Conservation (phyloP, 2,888 invertebrate species). For the Synergus itoensis region DNA sequence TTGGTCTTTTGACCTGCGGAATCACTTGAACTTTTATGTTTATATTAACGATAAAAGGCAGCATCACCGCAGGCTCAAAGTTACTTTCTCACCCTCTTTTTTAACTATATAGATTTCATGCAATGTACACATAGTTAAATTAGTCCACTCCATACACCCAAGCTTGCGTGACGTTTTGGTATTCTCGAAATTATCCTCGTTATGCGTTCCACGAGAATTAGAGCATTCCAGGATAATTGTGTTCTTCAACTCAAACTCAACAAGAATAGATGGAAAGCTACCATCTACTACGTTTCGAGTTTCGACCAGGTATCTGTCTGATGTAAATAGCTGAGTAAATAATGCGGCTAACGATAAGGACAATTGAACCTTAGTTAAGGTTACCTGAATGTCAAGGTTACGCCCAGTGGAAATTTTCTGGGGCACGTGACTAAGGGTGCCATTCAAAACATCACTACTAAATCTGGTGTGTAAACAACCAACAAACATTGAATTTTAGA, state of each 20-base stretch:
- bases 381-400: too few species aligned
- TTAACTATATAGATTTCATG: not conserved
- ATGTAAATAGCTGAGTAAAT: constrained; percentile 3
- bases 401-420: not conserved
- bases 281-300: not conserved
- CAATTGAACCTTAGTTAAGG: constrained; percentile 47
- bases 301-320: not conserved
- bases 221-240: not conserved
- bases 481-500: not conserved
- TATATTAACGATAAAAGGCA: not conserved
- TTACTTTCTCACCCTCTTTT: not conserved
- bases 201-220: not conserved
- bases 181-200: not conserved
- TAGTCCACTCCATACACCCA: not conserved
- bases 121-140: not conserved
- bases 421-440: not conserved
- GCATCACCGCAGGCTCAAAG: not conserved
- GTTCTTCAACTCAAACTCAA: constrained; percentile 4
- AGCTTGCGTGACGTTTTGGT: not conserved
- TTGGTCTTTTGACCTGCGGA: not conserved
- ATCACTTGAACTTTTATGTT: not conserved
- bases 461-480: not conserved
- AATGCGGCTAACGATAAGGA: constrained; percentile 47
- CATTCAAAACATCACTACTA: not conserved
- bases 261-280: not conserved